These are phyloP conservation scores for Ornithoptera priamus DNA, from an alignment of 2,888 invertebrate species.

Conservation along the genomic window DNA sequence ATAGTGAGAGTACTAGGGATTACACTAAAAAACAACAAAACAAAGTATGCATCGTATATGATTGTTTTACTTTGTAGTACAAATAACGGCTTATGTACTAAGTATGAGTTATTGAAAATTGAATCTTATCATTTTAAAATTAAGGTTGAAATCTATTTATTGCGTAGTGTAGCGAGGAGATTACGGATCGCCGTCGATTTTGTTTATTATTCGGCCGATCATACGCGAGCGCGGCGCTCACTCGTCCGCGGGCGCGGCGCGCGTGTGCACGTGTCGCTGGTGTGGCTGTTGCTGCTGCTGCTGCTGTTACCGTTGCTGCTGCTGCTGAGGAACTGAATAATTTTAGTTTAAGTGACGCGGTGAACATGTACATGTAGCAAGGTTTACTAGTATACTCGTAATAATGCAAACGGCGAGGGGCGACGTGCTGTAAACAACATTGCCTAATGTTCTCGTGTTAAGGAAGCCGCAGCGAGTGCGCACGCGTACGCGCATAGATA, in stretches of 20 bases:
- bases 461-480: neutral
- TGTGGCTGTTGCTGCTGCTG: neutral
- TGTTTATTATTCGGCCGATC: conserved; percentile 12
- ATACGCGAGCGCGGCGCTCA: neutral
- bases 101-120: too few species aligned
- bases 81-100: too few species aligned
- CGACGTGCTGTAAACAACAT: conserved; percentile 14
- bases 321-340: neutral
- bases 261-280: neutral
- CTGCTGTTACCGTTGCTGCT: neutral
- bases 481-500: neutral
- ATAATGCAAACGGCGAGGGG: conserved; percentile 7
- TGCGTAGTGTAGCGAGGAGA: too few species aligned
- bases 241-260: neutral
- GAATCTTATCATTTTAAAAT: too few species aligned
- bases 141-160: too few species aligned
- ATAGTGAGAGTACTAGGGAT: too few species aligned
- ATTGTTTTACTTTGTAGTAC: too few species aligned
- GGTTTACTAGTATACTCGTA: conserved; percentile 15
- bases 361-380: neutral
- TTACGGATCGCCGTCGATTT: too few species aligned
- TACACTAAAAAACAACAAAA: too few species aligned
- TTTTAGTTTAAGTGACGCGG: conserved; percentile 4
- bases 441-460: neutral
- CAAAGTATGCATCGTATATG: too few species aligned